phyloP scores from a whole-genome alignment of 1,140 invertebrate genomes.

The Gryon sp. region DNA sequence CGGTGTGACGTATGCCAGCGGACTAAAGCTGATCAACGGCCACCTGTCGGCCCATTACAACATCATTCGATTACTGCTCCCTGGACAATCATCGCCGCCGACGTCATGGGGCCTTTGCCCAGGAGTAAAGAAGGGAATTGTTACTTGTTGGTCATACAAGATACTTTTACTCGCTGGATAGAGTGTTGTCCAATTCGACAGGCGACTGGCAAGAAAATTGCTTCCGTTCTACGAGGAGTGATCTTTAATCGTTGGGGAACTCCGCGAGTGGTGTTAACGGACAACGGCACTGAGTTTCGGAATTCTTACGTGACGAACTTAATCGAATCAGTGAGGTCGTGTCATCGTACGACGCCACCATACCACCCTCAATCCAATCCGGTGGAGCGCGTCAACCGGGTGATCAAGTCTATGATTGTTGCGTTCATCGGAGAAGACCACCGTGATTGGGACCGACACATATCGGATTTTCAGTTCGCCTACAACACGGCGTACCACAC shows the following conservation, averaged over 20 bases:
- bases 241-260: constrained; percentile 17
- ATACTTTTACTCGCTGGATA: constrained; percentile 36
- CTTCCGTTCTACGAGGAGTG: not conserved
- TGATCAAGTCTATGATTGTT: constrained; percentile 71
- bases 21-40: not conserved
- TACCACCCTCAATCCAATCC: constrained; percentile 66
- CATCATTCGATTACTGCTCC: not conserved
- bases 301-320: too few species aligned
- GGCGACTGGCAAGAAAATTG: constrained; percentile 14
- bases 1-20: not conserved
- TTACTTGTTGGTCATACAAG: constrained; percentile 30
- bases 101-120: constrained; percentile 65
- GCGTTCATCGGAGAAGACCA: constrained; percentile 54
- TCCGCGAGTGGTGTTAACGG: constrained; percentile 14
- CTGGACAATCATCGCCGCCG: constrained; percentile 17
- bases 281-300: constrained; percentile 30
- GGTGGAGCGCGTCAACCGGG: constrained; percentile 71
- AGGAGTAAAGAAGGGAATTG: not conserved
- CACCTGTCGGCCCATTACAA: not conserved
- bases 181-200: constrained; percentile 21
- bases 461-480: constrained; percentile 16
- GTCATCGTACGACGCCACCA: constrained; percentile 68
- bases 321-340: too few species aligned
- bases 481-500: constrained; percentile 65
- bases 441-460: too few species aligned